Conservation (phyloP, 1,140 invertebrate species). For the Triops cancriformis region DNA sequence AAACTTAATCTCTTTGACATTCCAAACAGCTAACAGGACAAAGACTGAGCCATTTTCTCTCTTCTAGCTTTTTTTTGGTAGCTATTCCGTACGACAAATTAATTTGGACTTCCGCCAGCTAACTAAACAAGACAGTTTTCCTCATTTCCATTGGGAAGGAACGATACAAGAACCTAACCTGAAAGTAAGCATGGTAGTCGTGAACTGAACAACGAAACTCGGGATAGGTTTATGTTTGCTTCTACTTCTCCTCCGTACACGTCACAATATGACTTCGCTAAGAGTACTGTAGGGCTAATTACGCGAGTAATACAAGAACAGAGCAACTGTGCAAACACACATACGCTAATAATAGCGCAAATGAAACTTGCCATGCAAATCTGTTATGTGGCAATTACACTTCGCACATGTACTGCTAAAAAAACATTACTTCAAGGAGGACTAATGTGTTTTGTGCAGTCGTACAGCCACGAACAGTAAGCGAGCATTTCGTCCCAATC, state of each 20-base stretch:
- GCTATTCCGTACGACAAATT: neutral
- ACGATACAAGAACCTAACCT: conserved; percentile 7
- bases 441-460: too few species aligned
- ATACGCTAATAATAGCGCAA: too few species aligned
- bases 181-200: neutral
- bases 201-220: neutral
- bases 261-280: too few species aligned
- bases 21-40: neutral
- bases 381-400: too few species aligned
- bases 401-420: too few species aligned
- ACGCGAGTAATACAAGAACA: neutral
- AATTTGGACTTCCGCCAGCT: conserved; percentile 5
- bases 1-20: neutral
- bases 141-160: neutral
- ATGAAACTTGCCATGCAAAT: too few species aligned
- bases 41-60: neutral
- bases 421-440: too few species aligned
- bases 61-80: neutral
- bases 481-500: too few species aligned
- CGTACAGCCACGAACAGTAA: too few species aligned
- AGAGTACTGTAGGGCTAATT: neutral
- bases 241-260: too few species aligned
- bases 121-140: neutral
- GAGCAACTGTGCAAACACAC: neutral
- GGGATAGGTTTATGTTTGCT: neutral